These are phyloP conservation scores for Spongia lamella DNA, from an alignment of 37 sponge, comb jelly and placozoan species.

Conservation along the genomic window DNA sequence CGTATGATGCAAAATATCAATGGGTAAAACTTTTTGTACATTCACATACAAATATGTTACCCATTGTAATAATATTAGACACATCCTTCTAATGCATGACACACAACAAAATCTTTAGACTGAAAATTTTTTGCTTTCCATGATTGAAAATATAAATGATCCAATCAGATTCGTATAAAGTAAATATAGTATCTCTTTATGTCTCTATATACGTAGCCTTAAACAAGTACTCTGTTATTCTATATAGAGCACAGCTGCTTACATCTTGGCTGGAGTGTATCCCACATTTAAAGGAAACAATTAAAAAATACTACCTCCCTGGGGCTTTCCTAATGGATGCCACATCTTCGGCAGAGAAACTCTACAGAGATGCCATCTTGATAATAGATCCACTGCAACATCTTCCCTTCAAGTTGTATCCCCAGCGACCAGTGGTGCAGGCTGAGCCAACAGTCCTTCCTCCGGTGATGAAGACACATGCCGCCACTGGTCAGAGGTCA, in stretches of 20 bases:
- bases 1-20: too few relatives aligned
- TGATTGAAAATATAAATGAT: too few relatives aligned
- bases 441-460: too few relatives aligned
- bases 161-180: too few relatives aligned
- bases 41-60: too few relatives aligned
- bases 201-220: too few relatives aligned
- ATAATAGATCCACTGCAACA: slow-evolving; percentile 69
- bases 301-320: slow-evolving; percentile 67
- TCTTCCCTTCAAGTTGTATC: slow-evolving; percentile 66
- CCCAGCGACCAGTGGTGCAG: neutral
- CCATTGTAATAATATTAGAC: too few relatives aligned
- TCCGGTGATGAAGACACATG: slow-evolving; percentile 53
- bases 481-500: slow-evolving; percentile 51
- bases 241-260: slow-evolving; percentile 5
- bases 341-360: neutral
- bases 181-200: too few relatives aligned
- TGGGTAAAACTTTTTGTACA: too few relatives aligned
- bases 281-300: slow-evolving; percentile 27
- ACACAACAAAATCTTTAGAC: too few relatives aligned
- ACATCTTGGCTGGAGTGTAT: slow-evolving; percentile 23
- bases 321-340: slow-evolving; percentile 46
- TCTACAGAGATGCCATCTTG: slow-evolving; percentile 59
- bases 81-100: too few relatives aligned
- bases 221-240: neutral
- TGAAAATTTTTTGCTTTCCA: too few relatives aligned